These are phyloP conservation scores for Notospermus geniculatus DNA, from an alignment of 1,140 invertebrate genomes.

Conservation along the genomic window DNA sequence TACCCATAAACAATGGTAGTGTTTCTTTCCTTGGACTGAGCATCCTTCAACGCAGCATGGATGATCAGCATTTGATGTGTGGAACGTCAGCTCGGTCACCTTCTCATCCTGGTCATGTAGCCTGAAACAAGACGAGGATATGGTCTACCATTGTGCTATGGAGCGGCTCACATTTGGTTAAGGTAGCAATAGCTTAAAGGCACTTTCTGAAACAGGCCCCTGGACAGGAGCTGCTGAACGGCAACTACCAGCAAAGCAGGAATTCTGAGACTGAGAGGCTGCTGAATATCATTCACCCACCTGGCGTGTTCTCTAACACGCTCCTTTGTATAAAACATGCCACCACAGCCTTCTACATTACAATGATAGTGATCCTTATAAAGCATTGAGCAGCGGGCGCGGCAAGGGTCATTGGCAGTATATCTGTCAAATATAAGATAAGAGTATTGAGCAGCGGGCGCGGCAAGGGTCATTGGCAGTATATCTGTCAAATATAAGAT, in stretches of 20 bases:
- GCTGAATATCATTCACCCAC: too few species aligned
- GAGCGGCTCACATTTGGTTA: too few species aligned
- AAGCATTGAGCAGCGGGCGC: constrained; percentile 68
- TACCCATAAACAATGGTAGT: constrained; percentile 72
- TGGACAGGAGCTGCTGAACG: too few species aligned
- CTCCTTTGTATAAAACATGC: constrained; percentile 69
- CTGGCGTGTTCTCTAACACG: constrained; percentile 78
- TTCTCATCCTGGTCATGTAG: constrained; percentile 79
- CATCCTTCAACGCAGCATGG: constrained; percentile 65
- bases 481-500: too few species aligned
- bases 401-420: constrained; percentile 61
- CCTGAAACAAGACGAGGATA: constrained; percentile 46
- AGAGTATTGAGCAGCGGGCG: too few species aligned
- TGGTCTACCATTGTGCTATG: too few species aligned
- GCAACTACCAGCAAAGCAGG: too few species aligned
- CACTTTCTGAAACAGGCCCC: too few species aligned
- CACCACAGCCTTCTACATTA: constrained; percentile 44
- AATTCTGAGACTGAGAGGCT: too few species aligned
- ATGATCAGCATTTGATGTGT: constrained; percentile 57
- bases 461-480: too few species aligned
- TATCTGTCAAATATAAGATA: constrained; percentile 38
- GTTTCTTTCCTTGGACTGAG: constrained; percentile 73
- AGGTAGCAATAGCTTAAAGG: too few species aligned
- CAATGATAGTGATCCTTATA: constrained; percentile 80
- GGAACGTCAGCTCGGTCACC: constrained; percentile 75